Percentiles rank a stretch among this genome's conserved stretches.
phyloP scores from a whole-genome alignment of 2,888 invertebrate species.

The Molanna angustata region DNA sequence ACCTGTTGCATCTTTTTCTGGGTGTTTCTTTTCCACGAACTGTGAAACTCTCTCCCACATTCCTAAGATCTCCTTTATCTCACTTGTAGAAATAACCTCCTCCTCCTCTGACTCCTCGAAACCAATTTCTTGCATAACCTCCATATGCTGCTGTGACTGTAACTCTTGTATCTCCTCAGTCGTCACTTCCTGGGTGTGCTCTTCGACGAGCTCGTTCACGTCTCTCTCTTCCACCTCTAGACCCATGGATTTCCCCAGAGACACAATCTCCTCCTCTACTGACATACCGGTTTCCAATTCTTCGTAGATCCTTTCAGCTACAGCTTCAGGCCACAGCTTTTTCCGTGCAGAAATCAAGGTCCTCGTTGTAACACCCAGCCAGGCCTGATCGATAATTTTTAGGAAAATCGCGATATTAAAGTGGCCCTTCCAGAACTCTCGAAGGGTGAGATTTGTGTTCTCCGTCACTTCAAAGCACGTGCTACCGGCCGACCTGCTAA shows the following conservation, averaged over 20 bases:
- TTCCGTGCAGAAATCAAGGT: constrained; percentile 19
- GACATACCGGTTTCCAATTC: constrained; percentile 4
- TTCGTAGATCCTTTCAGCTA: constrained; percentile 5
- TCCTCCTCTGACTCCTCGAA: constrained; percentile 6
- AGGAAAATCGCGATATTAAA: constrained; percentile 36
- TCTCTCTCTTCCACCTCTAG: constrained; percentile 17
- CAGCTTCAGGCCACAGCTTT: constrained; percentile 15
- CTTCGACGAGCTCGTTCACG: constrained; percentile 15
- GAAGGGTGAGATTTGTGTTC: constrained; percentile 35
- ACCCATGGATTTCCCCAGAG: constrained; percentile 13
- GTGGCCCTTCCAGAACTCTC: constrained; percentile 38
- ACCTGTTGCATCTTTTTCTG: too few species aligned
- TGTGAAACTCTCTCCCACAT: constrained; percentile 11
- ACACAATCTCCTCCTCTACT: constrained; percentile 12
- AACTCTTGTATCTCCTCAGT: constrained; percentile 6
- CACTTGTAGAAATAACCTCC: constrained; percentile 5
- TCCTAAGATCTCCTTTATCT: constrained; percentile 6
- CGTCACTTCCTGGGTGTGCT: constrained; percentile 10
- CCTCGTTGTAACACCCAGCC: constrained; percentile 28
- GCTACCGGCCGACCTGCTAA: too few species aligned
- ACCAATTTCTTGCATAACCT: constrained; percentile 6
- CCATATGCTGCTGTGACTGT: constrained; percentile 7
- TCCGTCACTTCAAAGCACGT: constrained; percentile 37
- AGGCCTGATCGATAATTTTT: constrained; percentile 35
- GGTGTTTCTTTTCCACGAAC: constrained; percentile 11